Evolutionary conservation across 2,888 invertebrate genomes (phyloP).

Genomic region (Mythimna loreyi): DNA sequence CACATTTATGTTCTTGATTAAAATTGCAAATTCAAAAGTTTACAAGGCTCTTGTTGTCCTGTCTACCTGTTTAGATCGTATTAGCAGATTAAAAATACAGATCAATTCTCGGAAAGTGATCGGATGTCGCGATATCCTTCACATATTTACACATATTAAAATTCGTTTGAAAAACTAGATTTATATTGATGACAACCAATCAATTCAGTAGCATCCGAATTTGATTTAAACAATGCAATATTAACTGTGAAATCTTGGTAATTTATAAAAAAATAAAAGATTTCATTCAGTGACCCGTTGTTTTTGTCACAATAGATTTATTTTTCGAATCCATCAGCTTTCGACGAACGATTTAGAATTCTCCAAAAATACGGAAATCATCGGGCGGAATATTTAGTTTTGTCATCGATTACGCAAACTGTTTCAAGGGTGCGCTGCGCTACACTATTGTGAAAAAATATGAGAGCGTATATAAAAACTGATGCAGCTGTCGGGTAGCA

Average conservation of each 20-base stretch:
- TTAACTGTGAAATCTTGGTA: slow-evolving; percentile 47
- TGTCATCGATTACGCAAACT: slow-evolving; percentile 91
- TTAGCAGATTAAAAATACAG: slow-evolving; percentile 62
- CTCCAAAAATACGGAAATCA: slow-evolving; percentile 90
- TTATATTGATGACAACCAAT: slow-evolving; percentile 67
- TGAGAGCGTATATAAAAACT: slow-evolving; percentile 90
- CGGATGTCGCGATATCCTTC: slow-evolving; percentile 74
- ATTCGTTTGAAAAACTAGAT: slow-evolving; percentile 68
- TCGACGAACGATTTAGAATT: slow-evolving; percentile 73
- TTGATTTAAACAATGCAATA: slow-evolving; percentile 58
- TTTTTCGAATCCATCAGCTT: slow-evolving; percentile 63
- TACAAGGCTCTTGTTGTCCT: slow-evolving; percentile 17
- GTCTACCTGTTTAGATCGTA: slow-evolving; percentile 64
- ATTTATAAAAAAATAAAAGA: slow-evolving; percentile 41
- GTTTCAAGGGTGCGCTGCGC: slow-evolving; percentile 90
- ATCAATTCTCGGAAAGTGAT: slow-evolving; percentile 78
- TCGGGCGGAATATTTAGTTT: slow-evolving; percentile 91
- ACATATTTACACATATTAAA: slow-evolving; percentile 71
- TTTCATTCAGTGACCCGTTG: slow-evolving; percentile 59
- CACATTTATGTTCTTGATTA: slow-evolving; percentile 10
- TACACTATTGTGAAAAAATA: slow-evolving; percentile 89
- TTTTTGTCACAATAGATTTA: slow-evolving; percentile 62
- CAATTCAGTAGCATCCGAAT: slow-evolving; percentile 57
- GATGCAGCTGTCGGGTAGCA: slow-evolving; percentile 89
- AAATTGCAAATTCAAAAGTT: slow-evolving; percentile 47